A percentile compares a stretch with the other conserved stretches of the same genome.
phyloP scores from a whole-genome alignment of 2,797 vertebrate genomes.

The Lepus oiostolus region DNA sequence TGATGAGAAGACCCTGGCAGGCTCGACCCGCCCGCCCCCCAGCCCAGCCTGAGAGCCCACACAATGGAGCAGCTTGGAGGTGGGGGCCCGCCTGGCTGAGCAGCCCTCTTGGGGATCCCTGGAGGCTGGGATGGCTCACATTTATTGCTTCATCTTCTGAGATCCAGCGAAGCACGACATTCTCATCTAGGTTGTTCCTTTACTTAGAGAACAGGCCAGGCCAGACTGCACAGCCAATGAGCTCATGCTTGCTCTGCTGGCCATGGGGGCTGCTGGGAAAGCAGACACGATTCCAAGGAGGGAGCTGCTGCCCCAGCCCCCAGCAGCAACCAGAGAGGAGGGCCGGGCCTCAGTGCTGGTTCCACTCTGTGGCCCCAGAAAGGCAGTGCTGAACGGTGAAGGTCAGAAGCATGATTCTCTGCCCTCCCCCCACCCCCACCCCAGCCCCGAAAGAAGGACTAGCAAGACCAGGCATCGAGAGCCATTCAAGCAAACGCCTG shows the following conservation, averaged over 20 bases:
- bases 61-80: constrained; percentile 98
- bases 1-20: constrained; percentile 98
- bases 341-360: background rate
- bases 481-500: constrained; percentile 87
- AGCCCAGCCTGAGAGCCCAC: constrained; percentile 95
- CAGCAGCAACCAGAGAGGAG: background rate
- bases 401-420: constrained; percentile 37
- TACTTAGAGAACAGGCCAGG: constrained; percentile 97
- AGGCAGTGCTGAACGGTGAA: constrained; percentile 16
- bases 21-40: background rate
- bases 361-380: background rate
- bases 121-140: constrained; percentile 99
- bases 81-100: constrained; percentile 95
- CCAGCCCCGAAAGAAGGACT: constrained; percentile 84
- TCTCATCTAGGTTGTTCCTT: constrained; percentile 99
- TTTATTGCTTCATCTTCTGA: constrained; percentile 99
- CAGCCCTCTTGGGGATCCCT: constrained; percentile 97
- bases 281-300: constrained; percentile 78
- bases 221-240: constrained; percentile 95
- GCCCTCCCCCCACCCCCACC: constrained; percentile 71
- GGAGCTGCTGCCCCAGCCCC: background rate
- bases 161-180: constrained; percentile 99
- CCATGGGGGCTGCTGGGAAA: constrained; percentile 85
- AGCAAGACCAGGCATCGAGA: constrained; percentile 86
- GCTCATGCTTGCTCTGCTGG: constrained; percentile 90